Evolutionary conservation across 2,113 vertebrate genomes (phyloP), one percentile per base, ranked within the genome.

Genomic region (Dipodomys stephensi): DNA sequence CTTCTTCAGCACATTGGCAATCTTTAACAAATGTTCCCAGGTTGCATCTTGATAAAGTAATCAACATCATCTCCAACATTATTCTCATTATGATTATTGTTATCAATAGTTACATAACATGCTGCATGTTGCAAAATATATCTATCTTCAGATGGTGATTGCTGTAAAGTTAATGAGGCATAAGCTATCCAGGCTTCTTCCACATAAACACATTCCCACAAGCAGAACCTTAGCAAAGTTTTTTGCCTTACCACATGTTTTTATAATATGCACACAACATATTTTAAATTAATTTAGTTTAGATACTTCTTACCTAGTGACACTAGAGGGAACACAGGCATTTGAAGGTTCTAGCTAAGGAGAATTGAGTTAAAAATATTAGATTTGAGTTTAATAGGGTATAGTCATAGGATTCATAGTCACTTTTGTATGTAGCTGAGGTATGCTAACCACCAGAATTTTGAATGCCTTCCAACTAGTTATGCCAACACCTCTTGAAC

Each of bases 401-500:
- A 77, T 49, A 81, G 27, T 74, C 23, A 60, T 57, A 23, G 6
- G 18, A 80, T 57, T 73, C 28, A 81, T 5, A 85, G 16, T 62
- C 28, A 80, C n/a, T 69, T 84, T 27, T 32, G 5, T 28, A 80
- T 69, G 19, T 82, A 83, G 22, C 83, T 90, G 64, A 35, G 44
- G 87, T 69, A 69, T 79, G 4, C 35, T 79, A 80, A 6, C 27
- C n/a, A 79, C 46, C 7, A 13, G 46, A 72, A 23, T 35, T 39
- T 74, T 57, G n/a, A 95, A 64, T 86, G 22, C 22, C 35, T 88
- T 87, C n/a, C 39, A 89, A 35, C 22, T 83, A 93, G 73, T 90
- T 32, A 71, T 60, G 28, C 60, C 74, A 25, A 20, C 16, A 83
- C 0, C 2, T 35, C 0, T 20, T 86, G 25, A 67, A 53, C 64